phyloP scores from a whole-genome alignment of 2,888 invertebrate genomes.

The Teinopalpus imperialis region DNA sequence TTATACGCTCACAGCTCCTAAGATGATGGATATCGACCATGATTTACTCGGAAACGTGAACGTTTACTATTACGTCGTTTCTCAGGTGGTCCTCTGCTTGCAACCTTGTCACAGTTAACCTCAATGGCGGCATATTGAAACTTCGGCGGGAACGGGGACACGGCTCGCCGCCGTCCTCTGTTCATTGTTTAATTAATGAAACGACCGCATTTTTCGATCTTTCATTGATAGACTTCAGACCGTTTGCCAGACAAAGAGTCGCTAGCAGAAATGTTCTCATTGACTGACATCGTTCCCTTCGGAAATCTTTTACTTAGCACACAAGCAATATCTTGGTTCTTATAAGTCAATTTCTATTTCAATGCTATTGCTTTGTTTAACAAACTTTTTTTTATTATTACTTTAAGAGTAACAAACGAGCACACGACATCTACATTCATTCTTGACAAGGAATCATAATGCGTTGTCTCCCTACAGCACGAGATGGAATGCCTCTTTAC shows the following conservation, averaged over 20 bases:
- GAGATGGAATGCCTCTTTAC: too few relatives aligned
- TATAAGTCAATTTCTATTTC: too few relatives aligned
- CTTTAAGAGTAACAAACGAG: too few relatives aligned
- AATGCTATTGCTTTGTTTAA: too few relatives aligned
- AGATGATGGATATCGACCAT: constrained; percentile 41
- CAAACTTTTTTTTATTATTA: too few relatives aligned
- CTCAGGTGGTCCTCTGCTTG: constrained; percentile 65
- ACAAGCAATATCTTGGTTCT: too few relatives aligned
- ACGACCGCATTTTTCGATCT: constrained; percentile 34
- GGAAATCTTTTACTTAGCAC: too few relatives aligned
- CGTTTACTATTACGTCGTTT: constrained; percentile 52
- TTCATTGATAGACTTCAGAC: constrained; percentile 21
- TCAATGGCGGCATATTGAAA: constrained; percentile 61
- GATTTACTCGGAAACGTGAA: constrained; percentile 63
- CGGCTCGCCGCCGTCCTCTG: constrained; percentile 44
- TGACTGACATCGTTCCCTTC: neutral
- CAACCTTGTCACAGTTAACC: constrained; percentile 76
- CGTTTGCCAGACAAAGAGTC: neutral
- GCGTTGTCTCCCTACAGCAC: too few relatives aligned
- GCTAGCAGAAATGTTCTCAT: constrained; percentile 14
- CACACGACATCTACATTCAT: too few relatives aligned
- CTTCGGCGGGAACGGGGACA: constrained; percentile 66
- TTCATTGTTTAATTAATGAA: constrained; percentile 62
- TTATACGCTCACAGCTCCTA: constrained; percentile 42
- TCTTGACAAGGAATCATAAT: too few relatives aligned